Conservation (phyloP, 1,140 invertebrate genomes). For the Tetramorium parvispinum region DNA sequence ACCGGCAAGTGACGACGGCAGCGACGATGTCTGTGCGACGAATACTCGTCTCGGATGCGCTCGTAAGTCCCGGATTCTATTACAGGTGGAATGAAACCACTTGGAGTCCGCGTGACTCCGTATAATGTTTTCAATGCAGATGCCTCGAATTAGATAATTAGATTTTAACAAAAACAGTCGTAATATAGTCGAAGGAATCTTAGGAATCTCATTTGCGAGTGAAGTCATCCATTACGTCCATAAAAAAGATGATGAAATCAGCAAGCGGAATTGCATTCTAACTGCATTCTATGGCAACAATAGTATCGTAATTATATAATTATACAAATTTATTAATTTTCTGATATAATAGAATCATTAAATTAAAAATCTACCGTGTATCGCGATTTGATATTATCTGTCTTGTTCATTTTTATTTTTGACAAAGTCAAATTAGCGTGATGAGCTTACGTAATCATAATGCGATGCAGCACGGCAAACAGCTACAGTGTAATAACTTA, state of each 20-base stretch:
- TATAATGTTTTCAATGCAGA: conserved; percentile 17
- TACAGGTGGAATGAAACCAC: neutral
- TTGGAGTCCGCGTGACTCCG: neutral
- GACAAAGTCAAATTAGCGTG: neutral
- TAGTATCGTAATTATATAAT: neutral
- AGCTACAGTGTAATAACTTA: conserved; percentile 30
- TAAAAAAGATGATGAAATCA: neutral
- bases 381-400: neutral
- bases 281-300: neutral
- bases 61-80: conserved; percentile 17
- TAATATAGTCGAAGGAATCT: neutral
- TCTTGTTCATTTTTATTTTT: neutral
- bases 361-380: neutral
- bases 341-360: neutral
- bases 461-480: neutral
- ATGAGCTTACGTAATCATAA: neutral
- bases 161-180: conserved; percentile 1
- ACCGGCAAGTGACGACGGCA: neutral
- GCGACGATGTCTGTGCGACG: neutral
- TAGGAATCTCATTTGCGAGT: neutral
- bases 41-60: neutral
- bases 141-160: conserved; percentile 13
- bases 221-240: neutral
- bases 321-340: neutral
- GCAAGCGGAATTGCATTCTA: neutral